Evolutionary conservation across 2,797 vertebrate genomes (phyloP).

Genomic region (Tenualosa ilisha): DNA sequence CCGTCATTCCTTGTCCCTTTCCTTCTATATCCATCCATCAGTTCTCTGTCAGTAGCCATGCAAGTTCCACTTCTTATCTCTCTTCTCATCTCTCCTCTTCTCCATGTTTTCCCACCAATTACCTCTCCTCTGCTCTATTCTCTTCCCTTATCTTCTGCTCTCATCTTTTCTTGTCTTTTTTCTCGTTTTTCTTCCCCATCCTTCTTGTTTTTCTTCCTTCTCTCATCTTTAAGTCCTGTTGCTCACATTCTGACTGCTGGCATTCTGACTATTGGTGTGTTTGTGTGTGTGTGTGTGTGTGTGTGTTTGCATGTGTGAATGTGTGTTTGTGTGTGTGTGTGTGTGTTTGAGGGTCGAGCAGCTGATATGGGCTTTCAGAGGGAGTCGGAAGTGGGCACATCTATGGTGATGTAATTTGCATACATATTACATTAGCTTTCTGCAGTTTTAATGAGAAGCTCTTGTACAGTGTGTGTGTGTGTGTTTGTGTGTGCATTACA

Average conservation of each 20-base stretch:
- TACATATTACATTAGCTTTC: background rate
- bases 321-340: constrained; percentile 5
- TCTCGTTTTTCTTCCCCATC: background rate
- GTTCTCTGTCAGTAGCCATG: too few species aligned
- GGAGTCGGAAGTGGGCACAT: background rate
- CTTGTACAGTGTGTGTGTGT: background rate
- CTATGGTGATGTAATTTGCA: background rate
- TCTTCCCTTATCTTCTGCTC: too few species aligned
- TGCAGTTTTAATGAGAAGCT: background rate
- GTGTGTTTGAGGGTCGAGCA: background rate
- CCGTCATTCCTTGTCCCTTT: too few species aligned
- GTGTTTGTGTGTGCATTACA: background rate
- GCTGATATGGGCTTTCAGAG: background rate
- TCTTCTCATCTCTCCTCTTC: background rate
- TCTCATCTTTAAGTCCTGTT: background rate
- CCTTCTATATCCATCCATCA: too few species aligned
- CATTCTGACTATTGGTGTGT: background rate
- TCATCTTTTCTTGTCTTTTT: too few species aligned
- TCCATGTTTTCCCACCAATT: background rate
- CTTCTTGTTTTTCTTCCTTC: background rate
- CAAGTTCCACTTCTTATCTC: background rate
- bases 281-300: background rate
- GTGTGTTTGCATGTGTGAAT: constrained; percentile 17
- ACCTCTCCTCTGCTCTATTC: too few species aligned
- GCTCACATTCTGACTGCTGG: background rate